Base-by-base conservation (phyloP, 2,888 invertebrate species). In the Acronicta aceris region DNA sequence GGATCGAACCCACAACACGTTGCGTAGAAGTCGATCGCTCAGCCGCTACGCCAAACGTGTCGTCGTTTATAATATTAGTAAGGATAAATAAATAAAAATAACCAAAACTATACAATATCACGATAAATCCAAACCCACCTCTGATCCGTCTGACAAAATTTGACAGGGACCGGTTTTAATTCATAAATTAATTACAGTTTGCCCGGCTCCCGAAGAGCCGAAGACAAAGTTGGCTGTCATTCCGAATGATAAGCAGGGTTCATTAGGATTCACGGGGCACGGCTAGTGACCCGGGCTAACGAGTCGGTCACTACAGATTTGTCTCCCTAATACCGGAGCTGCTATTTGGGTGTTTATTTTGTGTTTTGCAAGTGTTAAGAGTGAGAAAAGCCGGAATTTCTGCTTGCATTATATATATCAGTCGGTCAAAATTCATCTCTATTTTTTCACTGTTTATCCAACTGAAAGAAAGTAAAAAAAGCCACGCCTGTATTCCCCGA, bases 111-210 rank as follows among this genome's bases (percentile, higher is more conserved):
- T 67, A 68, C 53, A 57, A 62, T 40, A 25, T 59, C 40, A n/a
- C 45, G 60, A 66, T 65, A 57, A 71, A 70, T 70, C 45, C 43
- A 63, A 79, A 46, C 63, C 52, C 68, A 76, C 83, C 81, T 84
- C 71, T 72, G 65, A 57, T 59, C 65, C 77, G 68, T 73, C 67
- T 74, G 86, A 88, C n/a, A n/a, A 89, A 87, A 86, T 86, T 86
- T 88, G 87, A 84, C 81, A 84, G 82, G 82, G 79, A 78, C 80
- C 75, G 77, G 72, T 82, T 88, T 89, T 86, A 90, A 90, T 91
- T 91, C 87, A 88, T 91, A 92, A 94, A 92, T 91, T 91, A 93
- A 93, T 94, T 93, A 90, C 92, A 91, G 81, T 90, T 83, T 76
- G 67, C 70, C 80, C 72, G 70, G 82, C 71, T 81, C 59, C 40